Evolutionary conservation across 2,888 invertebrate species (phyloP), one percentile per base, ranked within the genome.

Genomic region (Zele albiditarsus): DNA sequence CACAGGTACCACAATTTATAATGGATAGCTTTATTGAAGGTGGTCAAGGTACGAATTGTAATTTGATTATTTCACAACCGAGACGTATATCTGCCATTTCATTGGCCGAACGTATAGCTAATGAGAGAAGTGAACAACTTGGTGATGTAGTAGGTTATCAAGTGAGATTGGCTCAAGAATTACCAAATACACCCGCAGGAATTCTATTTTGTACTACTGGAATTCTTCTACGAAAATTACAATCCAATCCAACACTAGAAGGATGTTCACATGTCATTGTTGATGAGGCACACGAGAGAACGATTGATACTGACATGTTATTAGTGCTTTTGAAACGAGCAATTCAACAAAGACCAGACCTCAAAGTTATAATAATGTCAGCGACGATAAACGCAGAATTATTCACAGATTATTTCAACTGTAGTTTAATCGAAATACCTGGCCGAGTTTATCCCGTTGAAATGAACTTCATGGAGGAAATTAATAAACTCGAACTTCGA

Each of bases 251-350:
- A 0, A 81, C 79, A 10, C 87, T 95, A 1, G 82, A 87, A 16
- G 92, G 92, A 14, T 92, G 93, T 77, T 91, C 93, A 0, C 94
- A 95, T 85, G 91, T 95, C 0, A 91, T 95, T 66, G 89, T 95
- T 73, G 95, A 95, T 85, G 95, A 95, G 83, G 94, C 94, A 0
- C 95, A 95, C 85, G 94, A 94, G 83, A 90, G 95, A 6, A 93
- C 92, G 79, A 91, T 94, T 0, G 93, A 94, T 79, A 94, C 92
- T 0, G 95, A 95, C 84, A 85, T 95, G 68, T 89, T 94, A 0
- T 83, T 94, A 76, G 90, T 92, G 27, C 84, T 94, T 4, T 81
- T 94, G 16, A 92, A 92, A 80, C 88, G 91, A 20, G 91, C 92
- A 0, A 71, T 94, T 60, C 73, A 88, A 0, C 78, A 88, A 3